Evolutionary conservation across 2,113 vertebrate genomes (phyloP).

Genomic region (Etheostoma spectabile): DNA sequence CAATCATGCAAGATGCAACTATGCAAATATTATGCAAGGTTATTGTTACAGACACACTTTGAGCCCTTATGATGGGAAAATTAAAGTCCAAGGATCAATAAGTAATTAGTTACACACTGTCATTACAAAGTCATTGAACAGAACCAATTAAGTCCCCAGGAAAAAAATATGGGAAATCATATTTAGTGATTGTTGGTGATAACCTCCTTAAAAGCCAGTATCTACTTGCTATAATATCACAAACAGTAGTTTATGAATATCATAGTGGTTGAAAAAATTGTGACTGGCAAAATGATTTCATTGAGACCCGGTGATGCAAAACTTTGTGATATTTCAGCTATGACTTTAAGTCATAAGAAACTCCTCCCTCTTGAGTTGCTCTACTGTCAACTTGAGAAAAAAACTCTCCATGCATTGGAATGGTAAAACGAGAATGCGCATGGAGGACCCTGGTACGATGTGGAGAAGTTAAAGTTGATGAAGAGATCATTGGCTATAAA

Average conservation of each 20-base stretch:
- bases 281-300: neutral
- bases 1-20: neutral
- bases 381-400: constrained; percentile 68
- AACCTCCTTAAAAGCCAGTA: neutral
- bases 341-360: constrained; percentile 77
- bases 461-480: constrained; percentile 53
- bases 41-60: too few species aligned
- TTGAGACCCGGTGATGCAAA: constrained; percentile 13
- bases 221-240: neutral
- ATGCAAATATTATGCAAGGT: neutral
- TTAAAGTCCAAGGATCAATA: neutral
- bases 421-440: constrained; percentile 61
- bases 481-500: constrained; percentile 2
- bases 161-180: neutral
- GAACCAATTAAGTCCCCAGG: neutral
- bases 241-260: neutral
- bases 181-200: neutral
- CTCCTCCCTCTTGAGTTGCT: constrained; percentile 76
- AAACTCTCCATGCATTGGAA: constrained; percentile 72
- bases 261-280: neutral
- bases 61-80: too few species aligned
- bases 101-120: neutral
- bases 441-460: constrained; percentile 47
- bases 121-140: neutral
- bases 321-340: constrained; percentile 57